Percentiles rank a stretch among this genome's conserved stretches.
These are phyloP conservation scores for Anagrus nilaparvatae DNA, from an alignment of 1,140 invertebrate species.

Conservation along the genomic window DNA sequence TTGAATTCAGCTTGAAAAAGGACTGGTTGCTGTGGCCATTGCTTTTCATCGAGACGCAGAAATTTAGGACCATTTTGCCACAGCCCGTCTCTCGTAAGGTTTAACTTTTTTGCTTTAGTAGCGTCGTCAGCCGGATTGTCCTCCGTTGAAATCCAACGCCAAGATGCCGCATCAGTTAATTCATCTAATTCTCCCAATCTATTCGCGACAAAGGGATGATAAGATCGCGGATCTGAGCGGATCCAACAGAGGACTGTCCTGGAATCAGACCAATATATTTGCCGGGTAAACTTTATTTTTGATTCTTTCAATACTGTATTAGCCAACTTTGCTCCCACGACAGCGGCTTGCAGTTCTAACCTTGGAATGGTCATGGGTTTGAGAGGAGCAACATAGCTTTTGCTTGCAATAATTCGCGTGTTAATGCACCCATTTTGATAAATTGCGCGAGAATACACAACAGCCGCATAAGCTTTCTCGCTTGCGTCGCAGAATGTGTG, in stretches of 20 bases:
- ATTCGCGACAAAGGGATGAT: conserved; percentile 34
- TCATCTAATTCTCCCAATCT: conserved; percentile 31
- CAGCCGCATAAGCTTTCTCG: conserved; percentile 19
- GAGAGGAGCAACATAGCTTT: conserved; percentile 18
- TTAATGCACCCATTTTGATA: background rate
- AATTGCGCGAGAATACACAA: conserved; percentile 6
- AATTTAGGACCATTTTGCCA: too few relatives aligned
- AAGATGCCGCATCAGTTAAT: conserved; percentile 13
- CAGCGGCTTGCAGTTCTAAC: conserved; percentile 28
- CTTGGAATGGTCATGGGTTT: conserved; percentile 21
- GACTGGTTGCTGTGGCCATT: too few relatives aligned
- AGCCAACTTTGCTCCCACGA: conserved; percentile 24
- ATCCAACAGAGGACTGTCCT: conserved; percentile 27
- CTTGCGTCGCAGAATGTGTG: conserved; percentile 21
- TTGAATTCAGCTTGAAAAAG: too few relatives aligned
- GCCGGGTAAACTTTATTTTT: too few relatives aligned
- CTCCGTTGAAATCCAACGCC: conserved; percentile 20
- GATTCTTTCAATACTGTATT: conserved; percentile 20
- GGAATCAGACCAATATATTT: conserved; percentile 27
- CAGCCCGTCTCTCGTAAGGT: too few relatives aligned
- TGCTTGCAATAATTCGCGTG: conserved; percentile 11
- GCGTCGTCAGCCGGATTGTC: conserved; percentile 24
- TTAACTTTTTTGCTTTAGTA: conserved; percentile 10
- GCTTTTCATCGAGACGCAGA: too few relatives aligned
- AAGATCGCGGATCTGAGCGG: conserved; percentile 13